A percentile compares a stretch with the other conserved stretches of the same genome.
Evolutionary conservation across 2,113 vertebrate genomes (phyloP).

Genomic region (Tonatia bakeri): DNA sequence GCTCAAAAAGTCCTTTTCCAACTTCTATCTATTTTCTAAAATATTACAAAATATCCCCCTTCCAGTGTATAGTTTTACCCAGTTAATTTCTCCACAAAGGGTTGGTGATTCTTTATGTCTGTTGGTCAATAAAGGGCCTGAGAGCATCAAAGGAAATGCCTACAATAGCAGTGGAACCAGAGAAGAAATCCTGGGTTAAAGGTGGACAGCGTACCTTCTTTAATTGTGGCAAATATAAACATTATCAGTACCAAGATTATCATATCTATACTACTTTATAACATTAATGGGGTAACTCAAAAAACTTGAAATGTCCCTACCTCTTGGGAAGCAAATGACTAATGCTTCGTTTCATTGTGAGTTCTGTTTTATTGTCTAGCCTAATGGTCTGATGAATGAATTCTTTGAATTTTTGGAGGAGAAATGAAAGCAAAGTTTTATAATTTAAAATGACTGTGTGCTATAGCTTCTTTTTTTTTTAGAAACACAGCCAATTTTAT

Average conservation of each 20-base stretch:
- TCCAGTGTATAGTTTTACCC: neutral
- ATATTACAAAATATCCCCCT: neutral
- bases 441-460: neutral
- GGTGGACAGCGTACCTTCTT: neutral
- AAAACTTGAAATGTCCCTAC: neutral
- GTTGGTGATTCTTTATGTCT: neutral
- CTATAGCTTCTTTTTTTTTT: neutral
- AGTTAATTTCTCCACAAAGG: neutral
- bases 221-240: neutral
- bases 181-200: neutral
- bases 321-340: neutral
- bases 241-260: neutral
- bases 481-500: neutral
- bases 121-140: neutral
- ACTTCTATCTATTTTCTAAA: neutral
- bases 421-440: neutral
- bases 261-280: neutral
- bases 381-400: neutral
- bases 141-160: neutral
- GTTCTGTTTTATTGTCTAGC: neutral
- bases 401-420: neutral
- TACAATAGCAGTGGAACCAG: neutral
- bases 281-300: neutral
- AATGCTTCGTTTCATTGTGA: neutral
- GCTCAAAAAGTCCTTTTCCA: neutral